phyloP scores from a whole-genome alignment of 2,797 vertebrate genomes.

The Pelobates cultripes region DNA sequence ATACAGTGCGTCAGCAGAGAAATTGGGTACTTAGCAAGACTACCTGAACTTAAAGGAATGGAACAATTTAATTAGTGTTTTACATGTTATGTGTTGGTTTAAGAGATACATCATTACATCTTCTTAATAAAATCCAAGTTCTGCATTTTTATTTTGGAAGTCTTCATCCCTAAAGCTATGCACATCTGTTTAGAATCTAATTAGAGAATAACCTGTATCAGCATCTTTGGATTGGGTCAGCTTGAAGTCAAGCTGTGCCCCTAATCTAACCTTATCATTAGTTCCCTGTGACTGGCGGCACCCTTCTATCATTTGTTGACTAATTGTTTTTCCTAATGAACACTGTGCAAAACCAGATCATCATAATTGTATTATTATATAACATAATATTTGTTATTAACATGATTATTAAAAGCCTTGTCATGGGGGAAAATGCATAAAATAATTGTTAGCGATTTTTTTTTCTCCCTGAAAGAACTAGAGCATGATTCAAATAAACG shows the following conservation, averaged over 20 bases:
- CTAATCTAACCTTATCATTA: constrained; percentile 11
- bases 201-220: constrained; percentile 39
- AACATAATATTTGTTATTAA: not conserved
- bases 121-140: not conserved
- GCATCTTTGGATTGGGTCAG: constrained; percentile 33
- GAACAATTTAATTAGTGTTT: too few relatives aligned
- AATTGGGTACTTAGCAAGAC: not conserved
- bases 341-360: not conserved
- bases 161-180: not conserved
- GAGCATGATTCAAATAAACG: too few relatives aligned
- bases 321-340: not conserved
- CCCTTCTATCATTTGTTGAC: not conserved
- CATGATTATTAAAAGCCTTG: too few relatives aligned
- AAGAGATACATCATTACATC: not conserved
- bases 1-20: not conserved
- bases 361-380: not conserved
- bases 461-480: too few relatives aligned
- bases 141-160: constrained; percentile 7
- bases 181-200: constrained; percentile 41
- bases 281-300: not conserved
- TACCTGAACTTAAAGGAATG: too few relatives aligned
- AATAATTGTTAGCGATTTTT: too few relatives aligned
- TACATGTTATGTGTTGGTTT: not conserved
- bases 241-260: constrained; percentile 30
- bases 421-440: too few relatives aligned